Base-by-base conservation (phyloP, 2,797 vertebrate genomes). In the Acipenser ruthenus region DNA sequence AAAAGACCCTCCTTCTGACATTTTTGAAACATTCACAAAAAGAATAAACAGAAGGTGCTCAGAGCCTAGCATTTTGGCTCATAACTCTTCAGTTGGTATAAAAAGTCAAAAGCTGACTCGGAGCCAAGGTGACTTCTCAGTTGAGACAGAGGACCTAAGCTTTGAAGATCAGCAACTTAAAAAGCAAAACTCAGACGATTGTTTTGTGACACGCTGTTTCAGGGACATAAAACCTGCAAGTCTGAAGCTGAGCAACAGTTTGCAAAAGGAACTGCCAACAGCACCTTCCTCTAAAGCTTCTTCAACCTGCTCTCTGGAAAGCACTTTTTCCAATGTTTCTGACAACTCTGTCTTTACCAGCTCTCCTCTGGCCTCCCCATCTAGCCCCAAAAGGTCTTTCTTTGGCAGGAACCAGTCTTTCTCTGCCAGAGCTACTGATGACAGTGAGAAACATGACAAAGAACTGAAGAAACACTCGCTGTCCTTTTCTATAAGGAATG, bases 71-170 rank as follows among this genome's bases (percentile, higher is more conserved):
- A 78, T 92, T 68, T 67, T 83, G 37, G 37, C 5, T 37, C 37
- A 37, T 37, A 37, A 37, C 68, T 79, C 73, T 4, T 77, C 82
- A 1, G 64, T 68, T 0, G 74, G 66, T 4, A 79, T 82, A 1
- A 70, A 71, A 10, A 79, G 71, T 60, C 80, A 86, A 60, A 84
- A 85, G 64, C 83, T 94, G 50, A 88, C 91, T 6, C 88, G 87
- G 74, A 98, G 95, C 62, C 90, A 95, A 0, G 94, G 93, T 2
- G 87, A 89, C 80, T 92, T 91, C 79, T 84, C 88, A 0, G 0
- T 37, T 37, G 37, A 37, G 37, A 37, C 37, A 37, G 37, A 77
- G 8, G 73, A 67, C 12, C 69, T 71, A 1, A 56, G 67, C n/a
- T 82, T 84, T 7, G 77, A 79, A 2, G 73, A 79, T 2, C 83